Evolutionary conservation across 2,113 vertebrate species (phyloP), one percentile per base, ranked within the genome.

Genomic region (Loxodonta africana): DNA sequence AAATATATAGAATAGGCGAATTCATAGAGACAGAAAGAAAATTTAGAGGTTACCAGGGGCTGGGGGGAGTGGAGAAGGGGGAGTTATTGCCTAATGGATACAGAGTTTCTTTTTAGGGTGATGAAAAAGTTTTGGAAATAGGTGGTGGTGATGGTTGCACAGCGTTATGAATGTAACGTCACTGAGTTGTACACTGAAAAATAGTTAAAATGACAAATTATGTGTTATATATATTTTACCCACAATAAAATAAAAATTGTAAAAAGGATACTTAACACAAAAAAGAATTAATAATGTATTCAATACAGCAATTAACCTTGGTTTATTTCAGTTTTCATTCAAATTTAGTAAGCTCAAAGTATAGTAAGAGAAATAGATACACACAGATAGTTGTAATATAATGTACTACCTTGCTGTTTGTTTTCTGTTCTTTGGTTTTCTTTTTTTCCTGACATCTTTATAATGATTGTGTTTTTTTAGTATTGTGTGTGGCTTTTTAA

Each of bases 301-400:
- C 44, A 74, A 87, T 87, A 46, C 1, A 95, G 74, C 23, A 85
- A 5, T 82, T 90, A 83, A 8, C 28, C 28, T 94, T 86, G 48
- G 6, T 82, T 92, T 81, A 74, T 94, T 94, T 92, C n/a, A 63
- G 2, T 92, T 87, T 44, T 90, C 62, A 73, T 37, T 96, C n/a
- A 84, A 83, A 44, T 83, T 94, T 92, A 65, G 51, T 91, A 88
- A 67, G 20, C 18, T 81, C 33, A 91, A 77, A 78, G 46, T 60
- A 30, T 94, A 88, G 26, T 62, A 87, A 33, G 60, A 86, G 57
- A 83, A 23, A 51, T 51, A 37, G 28, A 12, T n/a, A 44, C 2
- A 7, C 33, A 41, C 12, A 69, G 33, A 23, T 10, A 48, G 23
- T 94, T 82, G 21, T 23, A 82, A 0, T 65, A 3, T 67, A 37